Percentiles rank a stretch among this genome's conserved stretches.
Conservation (phyloP, 2,888 invertebrate species). For the Parnassius glacialis region DNA sequence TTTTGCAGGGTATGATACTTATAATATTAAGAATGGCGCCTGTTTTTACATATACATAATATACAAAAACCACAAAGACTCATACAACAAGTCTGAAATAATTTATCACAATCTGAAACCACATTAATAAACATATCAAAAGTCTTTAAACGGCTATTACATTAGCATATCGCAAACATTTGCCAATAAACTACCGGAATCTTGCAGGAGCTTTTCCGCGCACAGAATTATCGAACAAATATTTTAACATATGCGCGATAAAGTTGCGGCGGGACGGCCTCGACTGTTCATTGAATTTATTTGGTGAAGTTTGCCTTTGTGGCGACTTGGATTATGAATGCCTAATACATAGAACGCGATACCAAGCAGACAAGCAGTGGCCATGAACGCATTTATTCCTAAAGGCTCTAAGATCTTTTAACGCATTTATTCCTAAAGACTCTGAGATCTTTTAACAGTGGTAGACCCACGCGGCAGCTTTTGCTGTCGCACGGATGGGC, state of each 20-base stretch:
- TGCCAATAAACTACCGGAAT: slow-evolving; percentile 19
- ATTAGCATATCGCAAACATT: slow-evolving; percentile 31
- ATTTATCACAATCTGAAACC: not conserved
- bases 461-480: too few relatives aligned
- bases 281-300: slow-evolving; percentile 6
- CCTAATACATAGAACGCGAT: too few relatives aligned
- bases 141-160: slow-evolving; percentile 16
- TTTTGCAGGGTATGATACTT: too few relatives aligned
- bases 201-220: slow-evolving; percentile 1
- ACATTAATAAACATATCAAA: slow-evolving; percentile 7
- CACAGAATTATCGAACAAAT: slow-evolving; percentile 18
- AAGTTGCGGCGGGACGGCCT: slow-evolving; percentile 3
- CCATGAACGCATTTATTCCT: too few relatives aligned
- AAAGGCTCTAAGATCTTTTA: too few relatives aligned
- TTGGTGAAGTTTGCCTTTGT: not conserved
- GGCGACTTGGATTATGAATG: not conserved
- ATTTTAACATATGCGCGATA: slow-evolving; percentile 16
- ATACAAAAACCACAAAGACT: not conserved
- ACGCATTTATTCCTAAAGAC: too few relatives aligned
- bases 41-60: too few relatives aligned
- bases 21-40: too few relatives aligned
- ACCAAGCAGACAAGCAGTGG: too few relatives aligned
- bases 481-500: too few relatives aligned
- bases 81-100: not conserved
- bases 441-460: too few relatives aligned